A percentile compares a stretch with the other conserved stretches of the same genome.
These are phyloP conservation scores for Spongia lamella DNA, from an alignment of 37 sponge, comb jelly and placozoan genomes.

Conservation along the genomic window DNA sequence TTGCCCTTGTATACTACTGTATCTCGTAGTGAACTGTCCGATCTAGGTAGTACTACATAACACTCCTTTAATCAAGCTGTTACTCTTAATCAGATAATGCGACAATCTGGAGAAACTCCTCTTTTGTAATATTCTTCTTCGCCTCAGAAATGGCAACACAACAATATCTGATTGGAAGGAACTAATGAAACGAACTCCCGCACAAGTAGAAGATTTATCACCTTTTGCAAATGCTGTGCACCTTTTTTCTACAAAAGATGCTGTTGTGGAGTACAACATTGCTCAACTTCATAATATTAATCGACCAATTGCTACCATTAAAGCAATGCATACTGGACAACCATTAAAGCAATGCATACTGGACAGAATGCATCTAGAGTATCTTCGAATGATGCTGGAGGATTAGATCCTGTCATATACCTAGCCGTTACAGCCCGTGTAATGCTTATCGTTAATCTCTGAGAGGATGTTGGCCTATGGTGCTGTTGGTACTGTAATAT, in stretches of 20 bases:
- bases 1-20: conserved; percentile 9
- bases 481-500: conserved; percentile 32
- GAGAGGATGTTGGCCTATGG: conserved; percentile 46
- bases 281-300: background rate
- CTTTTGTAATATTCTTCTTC: conserved; percentile 26
- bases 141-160: conserved; percentile 26
- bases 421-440: conserved; percentile 26
- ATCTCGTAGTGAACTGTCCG: conserved; percentile 8
- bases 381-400: conserved; percentile 30
- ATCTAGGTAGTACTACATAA: conserved; percentile 14
- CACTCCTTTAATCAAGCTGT: background rate
- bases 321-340: conserved; percentile 29
- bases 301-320: conserved; percentile 27
- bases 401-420: conserved; percentile 11
- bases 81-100: conserved; percentile 1
- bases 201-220: background rate
- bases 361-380: conserved; percentile 7
- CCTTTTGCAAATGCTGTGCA: conserved; percentile 4
- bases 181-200: conserved; percentile 14
- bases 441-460: conserved; percentile 43
- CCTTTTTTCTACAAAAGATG: conserved; percentile 9
- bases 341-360: conserved; percentile 32
- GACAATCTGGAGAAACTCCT: conserved; percentile 2
- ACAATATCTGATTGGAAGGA: conserved; percentile 31
- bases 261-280: conserved; percentile 27